Conservation (phyloP, 1,140 invertebrate genomes). For the Cotesia chilonis region DNA sequence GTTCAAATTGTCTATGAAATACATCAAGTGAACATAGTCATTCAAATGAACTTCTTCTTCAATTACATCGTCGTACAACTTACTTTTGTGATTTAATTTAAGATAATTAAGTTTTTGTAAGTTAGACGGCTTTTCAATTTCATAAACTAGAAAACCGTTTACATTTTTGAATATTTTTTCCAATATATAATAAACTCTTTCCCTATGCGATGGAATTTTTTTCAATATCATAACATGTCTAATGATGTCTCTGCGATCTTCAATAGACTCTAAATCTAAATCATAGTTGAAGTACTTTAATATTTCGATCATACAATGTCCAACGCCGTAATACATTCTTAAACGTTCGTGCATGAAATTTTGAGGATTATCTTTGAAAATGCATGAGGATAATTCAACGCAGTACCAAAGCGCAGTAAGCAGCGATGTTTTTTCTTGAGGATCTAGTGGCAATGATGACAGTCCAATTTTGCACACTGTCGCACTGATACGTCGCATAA, state of each 20-base stretch:
- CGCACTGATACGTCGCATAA: not conserved
- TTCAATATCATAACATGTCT: not conserved
- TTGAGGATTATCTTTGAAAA: not conserved
- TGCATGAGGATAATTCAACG: not conserved
- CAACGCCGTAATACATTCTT: not conserved
- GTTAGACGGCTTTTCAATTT: not conserved
- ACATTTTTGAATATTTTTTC: not conserved
- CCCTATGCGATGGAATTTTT: not conserved
- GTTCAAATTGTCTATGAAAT: not conserved
- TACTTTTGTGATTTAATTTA: not conserved
- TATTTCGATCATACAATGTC: not conserved
- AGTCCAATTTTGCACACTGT: not conserved
- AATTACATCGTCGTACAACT: not conserved
- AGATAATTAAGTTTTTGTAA: not conserved
- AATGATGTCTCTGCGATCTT: not conserved
- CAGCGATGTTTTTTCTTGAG: not conserved
- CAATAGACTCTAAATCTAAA: not conserved
- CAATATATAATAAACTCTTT: not conserved
- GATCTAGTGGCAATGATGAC: not conserved
- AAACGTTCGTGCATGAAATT: conserved; percentile 1
- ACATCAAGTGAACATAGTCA: not conserved
- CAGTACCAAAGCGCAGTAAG: not conserved
- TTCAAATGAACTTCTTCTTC: not conserved
- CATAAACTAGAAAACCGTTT: not conserved
- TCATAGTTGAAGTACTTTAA: not conserved